These are phyloP conservation scores for Abscondita cerata DNA, from an alignment of 2,888 invertebrate species.

Conservation along the genomic window DNA sequence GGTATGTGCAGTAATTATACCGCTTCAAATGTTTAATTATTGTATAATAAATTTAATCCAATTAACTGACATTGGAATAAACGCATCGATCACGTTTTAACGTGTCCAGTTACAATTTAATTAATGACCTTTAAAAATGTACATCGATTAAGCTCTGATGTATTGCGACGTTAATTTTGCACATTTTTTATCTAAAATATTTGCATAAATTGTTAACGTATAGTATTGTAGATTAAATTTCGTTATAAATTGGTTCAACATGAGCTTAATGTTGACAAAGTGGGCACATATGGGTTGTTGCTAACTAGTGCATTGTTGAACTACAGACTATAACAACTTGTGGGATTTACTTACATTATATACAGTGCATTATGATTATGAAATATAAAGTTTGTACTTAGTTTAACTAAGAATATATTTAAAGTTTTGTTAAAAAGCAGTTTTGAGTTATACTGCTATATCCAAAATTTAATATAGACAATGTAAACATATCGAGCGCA, in stretches of 20 bases:
- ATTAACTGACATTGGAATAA: slow-evolving; percentile 23
- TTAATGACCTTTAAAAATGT: slow-evolving; percentile 30
- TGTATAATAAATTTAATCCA: slow-evolving; percentile 19
- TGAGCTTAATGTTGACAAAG: slow-evolving; percentile 18
- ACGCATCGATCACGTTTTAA: slow-evolving; percentile 20
- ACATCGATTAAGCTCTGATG: slow-evolving; percentile 13
- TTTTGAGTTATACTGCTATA: too few species aligned
- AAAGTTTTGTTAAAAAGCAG: too few species aligned
- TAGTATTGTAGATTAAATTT: slow-evolving; percentile 9
- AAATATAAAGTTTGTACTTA: slow-evolving; percentile 7
- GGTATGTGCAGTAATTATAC: background rate
- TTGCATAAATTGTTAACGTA: background rate
- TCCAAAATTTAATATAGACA: too few species aligned
- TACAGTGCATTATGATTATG: slow-evolving; percentile 7
- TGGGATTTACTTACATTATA: slow-evolving; percentile 16
- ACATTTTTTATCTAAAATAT: background rate
- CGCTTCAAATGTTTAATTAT: background rate
- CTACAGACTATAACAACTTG: slow-evolving; percentile 11
- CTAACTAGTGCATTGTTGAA: slow-evolving; percentile 13
- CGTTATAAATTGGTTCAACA: slow-evolving; percentile 12
- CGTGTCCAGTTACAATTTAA: slow-evolving; percentile 28
- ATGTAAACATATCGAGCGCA: too few species aligned
- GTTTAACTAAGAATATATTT: background rate
- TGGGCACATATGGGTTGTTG: slow-evolving; percentile 9
- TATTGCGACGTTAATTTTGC: background rate